Conservation (phyloP, 2,888 invertebrate species). For the Bombylius discolor region DNA sequence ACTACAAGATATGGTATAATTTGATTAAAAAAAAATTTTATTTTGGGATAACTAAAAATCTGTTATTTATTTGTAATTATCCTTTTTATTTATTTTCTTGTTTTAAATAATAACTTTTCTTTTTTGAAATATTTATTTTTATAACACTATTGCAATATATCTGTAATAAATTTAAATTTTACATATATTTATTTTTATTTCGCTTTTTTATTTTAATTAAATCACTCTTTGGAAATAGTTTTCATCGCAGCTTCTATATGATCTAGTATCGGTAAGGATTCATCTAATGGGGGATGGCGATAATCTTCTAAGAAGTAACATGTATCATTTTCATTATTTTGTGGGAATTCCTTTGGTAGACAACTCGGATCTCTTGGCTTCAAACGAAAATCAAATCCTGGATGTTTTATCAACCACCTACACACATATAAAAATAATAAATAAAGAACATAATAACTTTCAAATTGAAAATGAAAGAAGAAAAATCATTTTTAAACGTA, state of each 20-base stretch:
- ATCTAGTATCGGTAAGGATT: slow-evolving; percentile 38
- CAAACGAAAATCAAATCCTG: slow-evolving; percentile 56
- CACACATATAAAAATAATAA: slow-evolving; percentile 15
- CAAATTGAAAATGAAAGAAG: not conserved
- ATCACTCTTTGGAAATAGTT: slow-evolving; percentile 19
- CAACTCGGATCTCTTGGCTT: slow-evolving; percentile 61
- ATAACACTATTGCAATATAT: no score
- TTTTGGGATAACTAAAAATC: no score
- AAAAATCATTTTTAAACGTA: slow-evolving; percentile 41
- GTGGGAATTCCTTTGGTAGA: slow-evolving; percentile 73
- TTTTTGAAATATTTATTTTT: no score
- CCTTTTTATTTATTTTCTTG: no score
- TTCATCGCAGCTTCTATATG: slow-evolving; percentile 34
- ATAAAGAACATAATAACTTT: slow-evolving; percentile 3
- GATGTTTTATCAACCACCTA: slow-evolving; percentile 62
- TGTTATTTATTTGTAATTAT: no score
- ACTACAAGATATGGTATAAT: no score
- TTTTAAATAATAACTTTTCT: no score
- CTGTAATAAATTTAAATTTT: no score
- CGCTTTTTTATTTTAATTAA: no score
- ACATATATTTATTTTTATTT: no score
- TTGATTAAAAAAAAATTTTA: no score
- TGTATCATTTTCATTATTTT: slow-evolving; percentile 58
- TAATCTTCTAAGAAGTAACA: slow-evolving; percentile 78
- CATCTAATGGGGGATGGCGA: slow-evolving; percentile 53